These are phyloP conservation scores for Beris chalybata DNA, from an alignment of 2,888 invertebrate genomes.

Conservation along the genomic window DNA sequence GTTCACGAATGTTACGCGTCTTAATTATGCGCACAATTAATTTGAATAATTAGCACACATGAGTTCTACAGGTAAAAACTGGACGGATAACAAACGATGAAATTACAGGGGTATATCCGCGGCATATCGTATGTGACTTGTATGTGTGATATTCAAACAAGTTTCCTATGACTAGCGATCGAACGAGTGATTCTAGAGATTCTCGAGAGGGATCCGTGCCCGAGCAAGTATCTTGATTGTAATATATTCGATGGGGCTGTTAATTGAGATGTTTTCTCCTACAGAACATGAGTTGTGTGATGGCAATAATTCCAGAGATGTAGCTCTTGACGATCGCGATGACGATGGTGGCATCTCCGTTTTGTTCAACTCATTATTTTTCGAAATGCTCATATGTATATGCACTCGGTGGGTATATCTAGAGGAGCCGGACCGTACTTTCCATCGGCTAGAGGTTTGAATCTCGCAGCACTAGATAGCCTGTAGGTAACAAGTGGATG, in stretches of 20 bases:
- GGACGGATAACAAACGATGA: not conserved
- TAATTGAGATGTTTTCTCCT: constrained; percentile 23
- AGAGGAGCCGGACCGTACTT: not conserved
- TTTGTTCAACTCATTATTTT: constrained; percentile 10
- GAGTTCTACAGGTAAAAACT: constrained; percentile 36
- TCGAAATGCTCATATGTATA: constrained; percentile 17
- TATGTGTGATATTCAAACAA: not conserved
- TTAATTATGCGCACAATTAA: constrained; percentile 44
- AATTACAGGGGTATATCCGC: not conserved
- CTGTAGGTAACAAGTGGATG: not conserved
- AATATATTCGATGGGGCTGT: constrained; percentile 10
- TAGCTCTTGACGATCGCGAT: not conserved
- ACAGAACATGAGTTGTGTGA: constrained; percentile 13
- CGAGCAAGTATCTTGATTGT: not conserved
- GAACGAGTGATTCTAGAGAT: too few species aligned
- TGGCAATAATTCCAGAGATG: not conserved
- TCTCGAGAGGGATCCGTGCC: too few species aligned
- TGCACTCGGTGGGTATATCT: not conserved
- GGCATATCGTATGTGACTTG: not conserved
- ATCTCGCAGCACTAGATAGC: not conserved
- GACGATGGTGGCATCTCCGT: not conserved
- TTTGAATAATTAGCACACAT: constrained; percentile 44
- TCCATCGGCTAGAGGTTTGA: not conserved
- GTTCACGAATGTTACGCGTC: constrained; percentile 34
- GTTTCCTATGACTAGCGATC: not conserved